Evolutionary conservation across 1,140 invertebrate species (phyloP).

Genomic region (Solenopsis fugax): DNA sequence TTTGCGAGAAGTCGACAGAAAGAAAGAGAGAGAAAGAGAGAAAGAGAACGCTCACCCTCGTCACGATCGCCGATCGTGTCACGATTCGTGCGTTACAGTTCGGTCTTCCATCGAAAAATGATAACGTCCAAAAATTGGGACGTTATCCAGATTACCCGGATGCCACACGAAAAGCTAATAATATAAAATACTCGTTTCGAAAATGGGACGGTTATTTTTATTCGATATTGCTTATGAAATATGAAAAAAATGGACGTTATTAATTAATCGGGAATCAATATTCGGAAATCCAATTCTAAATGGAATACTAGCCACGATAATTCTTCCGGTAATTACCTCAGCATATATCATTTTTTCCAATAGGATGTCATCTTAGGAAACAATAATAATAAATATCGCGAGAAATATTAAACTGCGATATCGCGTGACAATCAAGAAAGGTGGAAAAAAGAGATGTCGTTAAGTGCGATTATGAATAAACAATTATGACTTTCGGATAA

Average conservation of each 20-base stretch:
- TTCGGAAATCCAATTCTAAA: constrained; percentile 12
- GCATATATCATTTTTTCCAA: background rate
- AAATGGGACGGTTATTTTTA: constrained; percentile 19
- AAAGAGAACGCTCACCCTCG: constrained; percentile 40
- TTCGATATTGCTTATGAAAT: background rate
- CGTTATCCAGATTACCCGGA: background rate
- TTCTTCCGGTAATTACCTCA: background rate
- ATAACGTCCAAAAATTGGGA: background rate
- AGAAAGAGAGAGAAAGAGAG: background rate
- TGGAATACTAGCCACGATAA: background rate
- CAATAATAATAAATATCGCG: background rate
- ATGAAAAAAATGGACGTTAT: background rate
- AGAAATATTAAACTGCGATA: background rate
- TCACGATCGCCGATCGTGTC: constrained; percentile 1
- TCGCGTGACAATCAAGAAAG: background rate
- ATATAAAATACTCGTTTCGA: constrained; percentile 18
- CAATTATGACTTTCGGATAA: background rate
- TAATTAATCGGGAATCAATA: constrained; percentile 30
- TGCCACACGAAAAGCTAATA: background rate
- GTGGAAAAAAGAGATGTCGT: no score
- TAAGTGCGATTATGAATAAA: background rate
- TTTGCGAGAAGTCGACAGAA: constrained; percentile 51
- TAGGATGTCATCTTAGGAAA: background rate
- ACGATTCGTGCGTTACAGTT: constrained; percentile 13
- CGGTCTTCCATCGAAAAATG: constrained; percentile 38